These are phyloP conservation scores for Eurosta solidaginis DNA, from an alignment of 1,140 invertebrate species.

Conservation along the genomic window DNA sequence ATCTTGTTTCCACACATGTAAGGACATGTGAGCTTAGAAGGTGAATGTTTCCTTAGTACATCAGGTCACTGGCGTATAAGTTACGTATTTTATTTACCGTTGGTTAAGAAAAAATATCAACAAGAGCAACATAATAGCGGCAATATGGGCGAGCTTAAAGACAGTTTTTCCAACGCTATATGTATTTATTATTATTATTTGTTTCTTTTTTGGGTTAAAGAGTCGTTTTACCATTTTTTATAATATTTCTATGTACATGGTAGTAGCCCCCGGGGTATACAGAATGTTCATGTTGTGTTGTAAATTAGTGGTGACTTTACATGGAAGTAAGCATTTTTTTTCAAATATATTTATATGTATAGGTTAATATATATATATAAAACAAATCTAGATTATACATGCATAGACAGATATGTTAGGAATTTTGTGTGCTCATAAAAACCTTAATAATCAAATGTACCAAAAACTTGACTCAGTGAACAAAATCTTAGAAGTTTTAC, in stretches of 20 bases:
- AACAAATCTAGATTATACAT: too few species aligned
- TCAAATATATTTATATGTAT: neutral
- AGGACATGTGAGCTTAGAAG: too few species aligned
- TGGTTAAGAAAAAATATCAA: too few species aligned
- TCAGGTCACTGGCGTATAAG: too few species aligned
- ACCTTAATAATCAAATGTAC: too few species aligned
- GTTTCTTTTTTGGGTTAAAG: neutral
- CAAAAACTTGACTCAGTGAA: neutral
- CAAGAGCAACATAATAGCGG: too few species aligned
- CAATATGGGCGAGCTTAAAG: too few species aligned
- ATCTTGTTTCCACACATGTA: too few species aligned
- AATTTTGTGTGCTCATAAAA: neutral
- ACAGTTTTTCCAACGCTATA: too few species aligned
- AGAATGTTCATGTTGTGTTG: slow-evolving; percentile 1
- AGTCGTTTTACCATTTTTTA: neutral
- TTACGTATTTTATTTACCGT: too few species aligned
- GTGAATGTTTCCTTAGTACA: too few species aligned
- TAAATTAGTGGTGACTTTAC: slow-evolving; percentile 20
- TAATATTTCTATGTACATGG: neutral
- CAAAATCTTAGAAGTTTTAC: too few species aligned
- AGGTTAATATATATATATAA: neutral
- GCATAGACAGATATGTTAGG: neutral
- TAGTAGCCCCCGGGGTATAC: neutral
- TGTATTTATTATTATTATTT: neutral
- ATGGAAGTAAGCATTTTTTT: neutral